Conservation (phyloP, 1,140 invertebrate species). For the Drosophila mauritiana region DNA sequence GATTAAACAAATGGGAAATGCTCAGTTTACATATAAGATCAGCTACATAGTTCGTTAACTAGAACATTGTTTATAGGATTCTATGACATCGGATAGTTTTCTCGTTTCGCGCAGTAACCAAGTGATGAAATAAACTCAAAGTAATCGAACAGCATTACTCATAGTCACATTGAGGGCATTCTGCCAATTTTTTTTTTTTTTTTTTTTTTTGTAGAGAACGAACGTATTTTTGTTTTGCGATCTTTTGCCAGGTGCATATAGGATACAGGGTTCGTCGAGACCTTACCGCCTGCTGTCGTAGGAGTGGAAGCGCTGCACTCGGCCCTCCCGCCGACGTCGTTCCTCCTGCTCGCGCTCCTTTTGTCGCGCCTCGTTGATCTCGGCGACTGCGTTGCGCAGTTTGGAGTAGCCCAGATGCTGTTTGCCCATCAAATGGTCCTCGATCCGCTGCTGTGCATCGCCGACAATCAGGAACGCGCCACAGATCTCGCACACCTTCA, state of each 20-base stretch:
- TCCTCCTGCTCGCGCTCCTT: conserved; percentile 89
- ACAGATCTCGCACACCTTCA: conserved; percentile 99
- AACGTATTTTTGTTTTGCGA: conserved; percentile 8
- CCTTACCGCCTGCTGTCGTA: conserved; percentile 84
- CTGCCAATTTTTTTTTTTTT: conserved; percentile 14
- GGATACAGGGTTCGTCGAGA: not conserved
- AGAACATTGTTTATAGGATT: not conserved
- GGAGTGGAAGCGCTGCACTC: conserved; percentile 85
- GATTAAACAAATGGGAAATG: not conserved
- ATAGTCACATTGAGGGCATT: conserved; percentile 29
- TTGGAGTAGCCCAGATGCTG: conserved; percentile 95
- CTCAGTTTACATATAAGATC: not conserved
- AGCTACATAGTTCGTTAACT: not conserved
- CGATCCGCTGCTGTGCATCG: conserved; percentile 98
- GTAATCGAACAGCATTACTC: conserved; percentile 2
- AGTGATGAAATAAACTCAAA: conserved; percentile 3
- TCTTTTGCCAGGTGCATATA: not conserved
- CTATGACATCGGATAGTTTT: not conserved
- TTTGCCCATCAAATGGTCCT: conserved; percentile 99
- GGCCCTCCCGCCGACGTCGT: conserved; percentile 87
- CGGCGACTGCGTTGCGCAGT: conserved; percentile 87
- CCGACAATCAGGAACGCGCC: conserved; percentile 99
- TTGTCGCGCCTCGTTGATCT: conserved; percentile 87
- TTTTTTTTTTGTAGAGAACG: not conserved
- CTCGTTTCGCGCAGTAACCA: not conserved